These are phyloP conservation scores for Drosophila tsacasi DNA, from an alignment of 1,140 invertebrate species.

Conservation along the genomic window DNA sequence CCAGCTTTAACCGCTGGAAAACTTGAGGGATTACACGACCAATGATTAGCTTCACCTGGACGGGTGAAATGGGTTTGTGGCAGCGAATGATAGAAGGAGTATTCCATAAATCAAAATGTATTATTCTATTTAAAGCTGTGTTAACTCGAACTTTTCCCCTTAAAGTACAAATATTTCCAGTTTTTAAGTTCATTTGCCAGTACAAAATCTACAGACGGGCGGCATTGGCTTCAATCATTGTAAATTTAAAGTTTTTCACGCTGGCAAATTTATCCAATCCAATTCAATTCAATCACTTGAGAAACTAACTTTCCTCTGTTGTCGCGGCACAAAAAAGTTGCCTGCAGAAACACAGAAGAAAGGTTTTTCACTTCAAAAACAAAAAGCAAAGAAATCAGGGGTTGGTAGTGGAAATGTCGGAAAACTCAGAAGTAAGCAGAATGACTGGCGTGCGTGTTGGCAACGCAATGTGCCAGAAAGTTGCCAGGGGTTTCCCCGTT, in stretches of 20 bases:
- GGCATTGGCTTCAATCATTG: conserved; percentile 45
- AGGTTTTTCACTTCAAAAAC: conserved; percentile 37
- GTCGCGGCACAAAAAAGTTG: conserved; percentile 47
- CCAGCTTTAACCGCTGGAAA: neutral
- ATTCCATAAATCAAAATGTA: neutral
- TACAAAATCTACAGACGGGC: conserved; percentile 24
- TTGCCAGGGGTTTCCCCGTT: conserved; percentile 9
- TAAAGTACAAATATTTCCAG: neutral
- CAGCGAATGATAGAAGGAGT: neutral
- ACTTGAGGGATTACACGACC: conserved; percentile 19
- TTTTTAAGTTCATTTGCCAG: conserved; percentile 56
- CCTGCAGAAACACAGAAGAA: conserved; percentile 48
- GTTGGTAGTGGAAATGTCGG: conserved; percentile 1
- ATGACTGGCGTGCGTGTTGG: conserved; percentile 47
- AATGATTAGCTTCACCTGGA: conserved; percentile 21
- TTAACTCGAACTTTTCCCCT: neutral
- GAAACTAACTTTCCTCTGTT: conserved; percentile 37
- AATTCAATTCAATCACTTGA: conserved; percentile 73
- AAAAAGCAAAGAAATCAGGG: neutral
- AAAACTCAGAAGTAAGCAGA: conserved; percentile 38
- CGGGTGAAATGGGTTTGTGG: neutral
- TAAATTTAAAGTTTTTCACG: conserved; percentile 67
- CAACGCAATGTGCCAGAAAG: conserved; percentile 36
- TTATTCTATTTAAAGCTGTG: neutral
- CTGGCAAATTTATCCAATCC: conserved; percentile 41